Evolutionary conservation across 1,140 invertebrate species (phyloP).

Genomic region (Drosophila erecta): DNA sequence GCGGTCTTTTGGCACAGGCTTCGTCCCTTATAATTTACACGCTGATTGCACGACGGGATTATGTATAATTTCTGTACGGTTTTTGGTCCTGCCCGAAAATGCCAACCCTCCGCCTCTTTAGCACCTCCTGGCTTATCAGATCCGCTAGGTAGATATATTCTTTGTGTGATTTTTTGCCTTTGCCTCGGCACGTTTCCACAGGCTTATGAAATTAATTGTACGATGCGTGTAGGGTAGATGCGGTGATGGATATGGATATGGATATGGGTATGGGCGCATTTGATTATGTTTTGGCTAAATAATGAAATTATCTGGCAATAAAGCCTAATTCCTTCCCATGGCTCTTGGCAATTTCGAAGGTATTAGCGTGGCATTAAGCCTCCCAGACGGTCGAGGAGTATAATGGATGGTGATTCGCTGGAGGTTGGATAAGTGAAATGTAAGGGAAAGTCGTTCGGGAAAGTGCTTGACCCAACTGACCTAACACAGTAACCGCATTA

Average conservation of each 20-base stretch:
- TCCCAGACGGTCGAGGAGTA: conserved; percentile 14
- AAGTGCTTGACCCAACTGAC: conserved; percentile 54
- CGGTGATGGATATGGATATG: conserved; percentile 70
- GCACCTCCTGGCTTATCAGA: conserved; percentile 63
- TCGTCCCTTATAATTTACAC: conserved; percentile 78
- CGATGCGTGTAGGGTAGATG: conserved; percentile 35
- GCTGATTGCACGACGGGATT: conserved; percentile 78
- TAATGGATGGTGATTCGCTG: conserved; percentile 37
- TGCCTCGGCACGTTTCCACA: conserved; percentile 70
- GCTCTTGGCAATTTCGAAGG: conserved; percentile 51
- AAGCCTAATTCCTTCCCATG: conserved; percentile 55
- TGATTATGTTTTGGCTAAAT: conserved; percentile 80
- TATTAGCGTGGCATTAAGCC: conserved; percentile 51
- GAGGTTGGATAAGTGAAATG: conserved; percentile 34
- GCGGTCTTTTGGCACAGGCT: conserved; percentile 71
- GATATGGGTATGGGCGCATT: conserved; percentile 65
- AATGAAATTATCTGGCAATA: conserved; percentile 81
- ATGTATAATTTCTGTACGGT: conserved; percentile 77
- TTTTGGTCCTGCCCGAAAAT: conserved; percentile 30
- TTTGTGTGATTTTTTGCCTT: conserved; percentile 43
- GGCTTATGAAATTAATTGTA: conserved; percentile 81
- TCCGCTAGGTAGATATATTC: conserved; percentile 42
- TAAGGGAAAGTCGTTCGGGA: conserved; percentile 39
- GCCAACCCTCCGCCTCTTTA: conserved; percentile 11
- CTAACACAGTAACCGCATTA: conserved; percentile 73